These are phyloP conservation scores for Ellobius talpinus DNA, from an alignment of 2,113 vertebrate species.

Conservation along the genomic window DNA sequence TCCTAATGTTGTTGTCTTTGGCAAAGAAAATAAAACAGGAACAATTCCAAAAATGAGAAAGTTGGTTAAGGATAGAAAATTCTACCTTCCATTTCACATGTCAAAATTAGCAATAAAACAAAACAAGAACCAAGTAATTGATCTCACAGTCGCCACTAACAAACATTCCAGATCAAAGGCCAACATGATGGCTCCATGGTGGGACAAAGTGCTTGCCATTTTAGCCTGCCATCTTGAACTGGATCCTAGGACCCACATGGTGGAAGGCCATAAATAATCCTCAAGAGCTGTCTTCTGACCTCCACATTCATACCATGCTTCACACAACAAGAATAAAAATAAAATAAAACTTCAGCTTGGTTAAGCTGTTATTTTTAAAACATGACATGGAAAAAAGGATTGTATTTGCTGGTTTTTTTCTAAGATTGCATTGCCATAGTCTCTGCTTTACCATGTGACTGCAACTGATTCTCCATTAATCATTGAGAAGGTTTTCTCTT, in stretches of 20 bases:
- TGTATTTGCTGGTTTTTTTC: neutral
- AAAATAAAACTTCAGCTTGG: neutral
- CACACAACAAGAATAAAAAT: neutral
- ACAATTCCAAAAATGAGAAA: conserved; percentile 48
- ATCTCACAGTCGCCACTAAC: neutral
- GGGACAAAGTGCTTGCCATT: neutral
- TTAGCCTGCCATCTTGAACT: neutral
- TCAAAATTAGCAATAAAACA: conserved; percentile 53
- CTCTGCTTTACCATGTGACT: conserved; percentile 15
- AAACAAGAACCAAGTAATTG: conserved; percentile 28
- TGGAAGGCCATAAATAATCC: neutral
- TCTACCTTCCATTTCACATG: neutral
- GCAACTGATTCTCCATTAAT: conserved; percentile 32
- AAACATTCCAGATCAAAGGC: neutral
- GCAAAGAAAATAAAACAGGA: conserved; percentile 7
- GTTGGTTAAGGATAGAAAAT: conserved; percentile 47
- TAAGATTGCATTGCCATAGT: neutral
- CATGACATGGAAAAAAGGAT: neutral
- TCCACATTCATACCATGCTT: neutral
- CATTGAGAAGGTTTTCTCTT: neutral
- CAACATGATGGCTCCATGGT: neutral
- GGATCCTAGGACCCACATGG: neutral
- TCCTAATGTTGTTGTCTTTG: conserved; percentile 4
- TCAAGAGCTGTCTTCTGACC: neutral
- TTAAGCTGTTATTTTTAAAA: conserved; percentile 49